Percentiles rank a stretch among this genome's conserved stretches.
phyloP scores from a whole-genome alignment of 2,797 vertebrate species.

The Crax fasciolata region DNA sequence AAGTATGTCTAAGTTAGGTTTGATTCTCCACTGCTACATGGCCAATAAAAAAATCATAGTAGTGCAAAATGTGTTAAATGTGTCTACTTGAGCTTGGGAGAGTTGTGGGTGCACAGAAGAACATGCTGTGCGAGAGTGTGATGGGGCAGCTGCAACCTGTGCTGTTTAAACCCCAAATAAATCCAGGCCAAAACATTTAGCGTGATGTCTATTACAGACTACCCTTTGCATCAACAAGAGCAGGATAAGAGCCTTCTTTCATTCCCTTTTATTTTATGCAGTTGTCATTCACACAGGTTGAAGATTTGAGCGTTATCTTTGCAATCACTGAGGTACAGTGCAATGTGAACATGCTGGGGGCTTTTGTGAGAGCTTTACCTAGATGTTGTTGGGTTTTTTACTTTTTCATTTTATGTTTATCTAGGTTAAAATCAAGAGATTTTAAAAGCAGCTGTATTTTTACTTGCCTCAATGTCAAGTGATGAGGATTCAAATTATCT shows the following conservation, averaged over 20 bases:
- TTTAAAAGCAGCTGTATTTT: neutral
- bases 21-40: neutral
- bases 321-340: neutral
- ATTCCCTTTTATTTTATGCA: neutral
- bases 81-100: neutral
- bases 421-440: neutral
- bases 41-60: neutral
- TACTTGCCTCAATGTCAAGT: neutral
- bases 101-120: neutral
- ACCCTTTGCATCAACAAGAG: neutral
- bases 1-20: neutral
- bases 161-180: neutral
- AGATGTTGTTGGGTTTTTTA: neutral
- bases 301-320: neutral
- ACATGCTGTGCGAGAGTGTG: neutral
- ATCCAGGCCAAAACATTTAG: neutral
- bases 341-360: neutral
- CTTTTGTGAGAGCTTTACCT: neutral
- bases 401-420: fast-evolving
- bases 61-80: neutral
- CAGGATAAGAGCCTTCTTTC: neutral
- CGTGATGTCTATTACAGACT: neutral
- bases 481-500: neutral
- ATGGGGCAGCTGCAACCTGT: neutral
- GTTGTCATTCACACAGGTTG: neutral